phyloP scores from a whole-genome alignment of 2,888 invertebrate genomes.

The Bursaphelenchus okinawaensis region DNA sequence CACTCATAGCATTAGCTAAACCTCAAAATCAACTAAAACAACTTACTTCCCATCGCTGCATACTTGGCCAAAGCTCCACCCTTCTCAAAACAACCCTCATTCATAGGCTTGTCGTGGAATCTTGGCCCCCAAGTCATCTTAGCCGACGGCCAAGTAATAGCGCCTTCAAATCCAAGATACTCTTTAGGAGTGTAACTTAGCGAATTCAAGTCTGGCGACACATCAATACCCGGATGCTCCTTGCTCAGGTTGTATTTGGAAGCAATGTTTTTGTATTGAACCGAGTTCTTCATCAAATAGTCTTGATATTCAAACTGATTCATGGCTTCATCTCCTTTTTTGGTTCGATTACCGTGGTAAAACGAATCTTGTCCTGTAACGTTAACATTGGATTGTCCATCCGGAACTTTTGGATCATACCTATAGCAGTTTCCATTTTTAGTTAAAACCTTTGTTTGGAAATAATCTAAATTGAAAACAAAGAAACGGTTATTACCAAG shows the following conservation, averaged over 20 bases:
- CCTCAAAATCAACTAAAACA: background rate
- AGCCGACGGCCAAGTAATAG: conserved; percentile 18
- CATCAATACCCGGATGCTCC: conserved; percentile 53
- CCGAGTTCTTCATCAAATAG: conserved; percentile 38
- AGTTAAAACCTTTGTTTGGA: background rate
- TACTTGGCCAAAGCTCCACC: conserved; percentile 52
- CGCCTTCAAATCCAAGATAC: conserved; percentile 28
- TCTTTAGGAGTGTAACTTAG: conserved; percentile 33
- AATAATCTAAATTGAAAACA: conserved; percentile 8
- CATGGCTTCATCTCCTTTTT: conserved; percentile 47
- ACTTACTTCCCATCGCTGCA: conserved; percentile 41
- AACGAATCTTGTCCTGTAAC: conserved; percentile 47
- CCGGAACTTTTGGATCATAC: conserved; percentile 41
- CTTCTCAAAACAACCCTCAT: conserved; percentile 53
- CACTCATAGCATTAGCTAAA: no score
- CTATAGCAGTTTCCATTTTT: conserved; percentile 5
- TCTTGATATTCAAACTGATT: conserved; percentile 45
- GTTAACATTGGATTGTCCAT: conserved; percentile 52
- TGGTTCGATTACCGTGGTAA: conserved; percentile 35
- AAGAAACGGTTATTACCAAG: conserved; percentile 35
- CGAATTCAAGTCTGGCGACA: conserved; percentile 42
- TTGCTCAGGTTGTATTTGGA: conserved; percentile 45
- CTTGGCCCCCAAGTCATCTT: conserved; percentile 44
- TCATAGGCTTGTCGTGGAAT: conserved; percentile 54
- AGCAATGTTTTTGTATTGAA: conserved; percentile 51